phyloP scores from a whole-genome alignment of 92 coral and sea anemone genomes.

The Ricordea florida region DNA sequence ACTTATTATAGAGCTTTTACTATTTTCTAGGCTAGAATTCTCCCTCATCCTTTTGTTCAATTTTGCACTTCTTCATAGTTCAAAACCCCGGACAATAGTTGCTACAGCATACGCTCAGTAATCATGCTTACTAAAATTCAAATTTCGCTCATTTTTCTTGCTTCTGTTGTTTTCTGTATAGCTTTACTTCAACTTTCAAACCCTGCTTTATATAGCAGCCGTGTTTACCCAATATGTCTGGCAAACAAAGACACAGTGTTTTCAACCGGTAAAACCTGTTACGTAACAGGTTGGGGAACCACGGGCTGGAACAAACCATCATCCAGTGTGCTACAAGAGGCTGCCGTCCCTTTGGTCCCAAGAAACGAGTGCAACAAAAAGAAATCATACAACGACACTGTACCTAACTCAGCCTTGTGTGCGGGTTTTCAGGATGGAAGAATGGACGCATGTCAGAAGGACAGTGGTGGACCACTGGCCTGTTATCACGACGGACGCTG shows the following conservation, averaged over 20 bases:
- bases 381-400: slow-evolving; percentile 59
- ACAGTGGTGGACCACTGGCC: slow-evolving; percentile 74
- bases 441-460: slow-evolving; percentile 67
- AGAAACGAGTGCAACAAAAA: slow-evolving; percentile 49
- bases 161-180: not conserved
- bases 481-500: slow-evolving; percentile 60
- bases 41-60: too few relatives aligned
- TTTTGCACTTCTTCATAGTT: too few relatives aligned
- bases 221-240: slow-evolving; percentile 62
- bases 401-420: slow-evolving; percentile 50
- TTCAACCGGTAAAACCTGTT: slow-evolving; percentile 53
- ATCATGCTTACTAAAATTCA: too few relatives aligned
- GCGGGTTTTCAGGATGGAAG: slow-evolving; percentile 60
- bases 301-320: slow-evolving; percentile 55
- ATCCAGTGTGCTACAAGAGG: slow-evolving; percentile 37
- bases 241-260: not conserved
- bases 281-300: slow-evolving; percentile 71
- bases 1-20: too few relatives aligned
- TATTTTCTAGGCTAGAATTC: too few relatives aligned
- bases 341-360: slow-evolving; percentile 46
- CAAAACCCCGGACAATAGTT: too few relatives aligned
- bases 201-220: slow-evolving; percentile 37
- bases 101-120: too few relatives aligned
- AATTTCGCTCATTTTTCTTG: too few relatives aligned
- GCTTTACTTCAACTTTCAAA: slow-evolving; percentile 52